These are phyloP conservation scores for Melanaphis sacchari DNA, from an alignment of 1,140 invertebrate species.

Conservation along the genomic window DNA sequence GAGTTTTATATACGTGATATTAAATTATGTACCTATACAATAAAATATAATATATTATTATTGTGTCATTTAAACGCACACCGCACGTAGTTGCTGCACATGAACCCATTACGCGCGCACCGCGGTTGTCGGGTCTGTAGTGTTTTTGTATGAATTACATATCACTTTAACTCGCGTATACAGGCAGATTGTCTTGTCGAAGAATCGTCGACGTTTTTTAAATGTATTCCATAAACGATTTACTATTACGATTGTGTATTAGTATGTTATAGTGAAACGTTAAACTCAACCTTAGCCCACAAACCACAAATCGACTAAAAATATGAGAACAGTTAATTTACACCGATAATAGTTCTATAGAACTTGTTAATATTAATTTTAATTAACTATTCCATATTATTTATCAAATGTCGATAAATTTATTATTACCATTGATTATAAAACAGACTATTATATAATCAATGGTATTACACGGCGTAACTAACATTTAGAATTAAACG, in stretches of 20 bases:
- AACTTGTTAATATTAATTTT: too few relatives aligned
- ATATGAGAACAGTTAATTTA: too few relatives aligned
- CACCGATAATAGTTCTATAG: too few relatives aligned
- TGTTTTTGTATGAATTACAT: background rate
- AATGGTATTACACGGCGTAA: background rate
- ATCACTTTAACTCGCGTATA: background rate
- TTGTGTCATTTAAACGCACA: background rate
- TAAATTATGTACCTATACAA: background rate
- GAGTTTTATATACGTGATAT: background rate
- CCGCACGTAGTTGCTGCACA: background rate
- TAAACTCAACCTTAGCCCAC: too few relatives aligned
- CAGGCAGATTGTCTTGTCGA: background rate
- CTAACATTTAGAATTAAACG: background rate
- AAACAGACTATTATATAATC: too few relatives aligned
- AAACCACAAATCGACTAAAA: too few relatives aligned
- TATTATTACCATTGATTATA: too few relatives aligned
- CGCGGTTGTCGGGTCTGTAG: background rate
- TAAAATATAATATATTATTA: constrained; percentile 12
- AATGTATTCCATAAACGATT: too few relatives aligned
- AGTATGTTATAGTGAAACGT: too few relatives aligned
- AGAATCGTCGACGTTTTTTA: background rate
- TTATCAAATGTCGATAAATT: too few relatives aligned
- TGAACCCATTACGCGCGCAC: background rate
- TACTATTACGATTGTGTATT: too few relatives aligned
- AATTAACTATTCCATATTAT: too few relatives aligned